These are phyloP conservation scores for Sericinus montela DNA, from an alignment of 2,888 invertebrate genomes.

Conservation along the genomic window DNA sequence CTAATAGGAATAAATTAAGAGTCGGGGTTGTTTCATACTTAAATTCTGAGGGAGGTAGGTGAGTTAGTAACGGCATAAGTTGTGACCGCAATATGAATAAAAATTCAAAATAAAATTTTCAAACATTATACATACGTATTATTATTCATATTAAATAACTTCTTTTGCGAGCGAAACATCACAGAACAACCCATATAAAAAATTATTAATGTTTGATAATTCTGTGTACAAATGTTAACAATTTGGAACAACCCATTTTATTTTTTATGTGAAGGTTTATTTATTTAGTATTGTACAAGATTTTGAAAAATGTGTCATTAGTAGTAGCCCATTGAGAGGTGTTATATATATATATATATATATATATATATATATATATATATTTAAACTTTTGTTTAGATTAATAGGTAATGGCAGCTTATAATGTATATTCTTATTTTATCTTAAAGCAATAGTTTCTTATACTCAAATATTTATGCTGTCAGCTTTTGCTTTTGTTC, in stretches of 20 bases:
- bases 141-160: too few relatives aligned
- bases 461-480: not conserved
- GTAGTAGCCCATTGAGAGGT: not conserved
- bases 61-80: too few relatives aligned
- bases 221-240: too few relatives aligned
- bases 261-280: slow-evolving; percentile 4
- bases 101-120: too few relatives aligned
- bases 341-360: slow-evolving; percentile 5
- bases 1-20: slow-evolving; percentile 5
- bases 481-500: not conserved
- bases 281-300: slow-evolving; percentile 9
- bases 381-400: slow-evolving; percentile 1
- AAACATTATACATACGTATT: too few relatives aligned
- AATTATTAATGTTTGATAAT: too few relatives aligned
- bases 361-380: too few relatives aligned
- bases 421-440: not conserved
- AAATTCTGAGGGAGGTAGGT: too few relatives aligned
- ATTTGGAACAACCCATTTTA: slow-evolving; percentile 9
- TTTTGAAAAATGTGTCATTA: not conserved
- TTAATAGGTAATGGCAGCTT: slow-evolving; percentile 11
- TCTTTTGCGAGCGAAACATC: too few relatives aligned
- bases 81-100: too few relatives aligned
- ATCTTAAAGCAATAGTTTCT: not conserved
- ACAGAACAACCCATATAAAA: too few relatives aligned
- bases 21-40: slow-evolving; percentile 1